Evolutionary conservation across 2,888 invertebrate genomes (phyloP), one percentile per base, ranked within the genome.

Genomic region (Xylophagus ater): DNA sequence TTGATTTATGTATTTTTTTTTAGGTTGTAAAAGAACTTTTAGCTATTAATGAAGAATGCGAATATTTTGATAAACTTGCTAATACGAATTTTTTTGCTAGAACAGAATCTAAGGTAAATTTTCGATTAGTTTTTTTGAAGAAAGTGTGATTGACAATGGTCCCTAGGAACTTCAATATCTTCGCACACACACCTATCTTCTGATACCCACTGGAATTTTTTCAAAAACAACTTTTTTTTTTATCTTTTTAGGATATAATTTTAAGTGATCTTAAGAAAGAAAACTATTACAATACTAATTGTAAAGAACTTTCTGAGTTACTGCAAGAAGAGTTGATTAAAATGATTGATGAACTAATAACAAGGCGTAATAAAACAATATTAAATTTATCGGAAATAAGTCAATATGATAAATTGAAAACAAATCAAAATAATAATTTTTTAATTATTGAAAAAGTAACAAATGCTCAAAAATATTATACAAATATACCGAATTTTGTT

Each of bases 1-100:
- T 20, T 28, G 14, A 12, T 6, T 31, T 25, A 20, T 20, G 34
- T 35, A 19, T 18, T 37, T 37, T 1, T 25, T 45, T 42, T 3
- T 21, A 63, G 76, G 78, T 84, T 18, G 80, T 88, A 76, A 73
- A 80, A 49, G 83, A 84, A 61, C 66, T 89, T 30, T 65, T 89
- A 42, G 76, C 78, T 53, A 76, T 88, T 28, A 88, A 88, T 58
- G 87, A 85, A 58, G 85, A 87, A 58, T 88, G 86, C 55, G 77
- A 87, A 50, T 85, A 81, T 56, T 70, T 90, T 60, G 89, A 90
- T 63, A 81, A 82, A 50, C 67, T 87, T 40, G 79, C 89, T 72
- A 83, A 81, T 34, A 88, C 89, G n/a, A n/a, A n/a, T n/a, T n/a
- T n/a, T n/a, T n/a, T n/a, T n/a, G n/a, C n/a, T n/a, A n/a, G n/a